phyloP scores from a whole-genome alignment of 92 coral and sea anemone genomes.

The Meandrina meandrites region DNA sequence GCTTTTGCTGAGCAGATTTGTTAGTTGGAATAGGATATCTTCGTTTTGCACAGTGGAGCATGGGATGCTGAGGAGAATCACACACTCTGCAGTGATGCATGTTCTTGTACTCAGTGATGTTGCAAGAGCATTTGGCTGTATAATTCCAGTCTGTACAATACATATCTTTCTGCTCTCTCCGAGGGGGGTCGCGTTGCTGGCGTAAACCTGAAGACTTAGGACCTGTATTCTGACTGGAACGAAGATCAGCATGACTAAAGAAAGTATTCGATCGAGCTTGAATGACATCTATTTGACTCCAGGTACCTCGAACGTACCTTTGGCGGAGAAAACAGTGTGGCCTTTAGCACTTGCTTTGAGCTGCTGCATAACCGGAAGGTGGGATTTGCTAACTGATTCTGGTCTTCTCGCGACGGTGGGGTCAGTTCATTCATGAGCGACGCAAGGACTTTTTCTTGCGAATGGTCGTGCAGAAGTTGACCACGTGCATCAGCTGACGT shows the following conservation, averaged over 20 bases:
- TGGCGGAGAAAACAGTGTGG: no score
- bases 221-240: neutral
- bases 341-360: no score
- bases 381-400: no score
- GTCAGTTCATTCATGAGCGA: neutral
- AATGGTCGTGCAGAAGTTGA: neutral
- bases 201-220: neutral
- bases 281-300: neutral
- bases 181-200: neutral
- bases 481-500: neutral
- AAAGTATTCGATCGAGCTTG: neutral
- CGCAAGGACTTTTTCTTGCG: conserved; percentile 8
- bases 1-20: no score
- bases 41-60: no score
- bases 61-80: neutral
- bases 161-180: conserved; percentile 7
- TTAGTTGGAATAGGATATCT: no score
- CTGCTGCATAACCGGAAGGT: no score
- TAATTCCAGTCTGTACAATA: no score
- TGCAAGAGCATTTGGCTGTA: conserved; percentile 41
- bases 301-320: no score
- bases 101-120: conserved; percentile 33
- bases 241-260: conserved; percentile 15
- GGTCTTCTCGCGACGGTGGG: no score
- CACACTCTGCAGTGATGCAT: conserved; percentile 50